A percentile compares a stretch with the other conserved stretches of the same genome.
Evolutionary conservation across 2,888 invertebrate species (phyloP).

Genomic region (Pristionchus fissidentatus): DNA sequence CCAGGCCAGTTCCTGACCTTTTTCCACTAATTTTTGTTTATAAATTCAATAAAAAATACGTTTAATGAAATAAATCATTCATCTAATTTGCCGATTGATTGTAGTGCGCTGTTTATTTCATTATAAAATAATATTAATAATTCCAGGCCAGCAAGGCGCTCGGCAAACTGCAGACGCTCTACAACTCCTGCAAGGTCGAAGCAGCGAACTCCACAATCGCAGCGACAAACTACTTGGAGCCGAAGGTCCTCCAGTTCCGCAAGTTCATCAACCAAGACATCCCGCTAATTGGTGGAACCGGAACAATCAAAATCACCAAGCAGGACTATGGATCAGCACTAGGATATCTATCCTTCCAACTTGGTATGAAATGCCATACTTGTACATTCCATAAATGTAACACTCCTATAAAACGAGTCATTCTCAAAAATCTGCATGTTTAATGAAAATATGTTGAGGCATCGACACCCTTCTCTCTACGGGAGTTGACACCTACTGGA

Average conservation of each 20-base stretch:
- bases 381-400: not conserved
- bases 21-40: not conserved
- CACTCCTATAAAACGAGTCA: not conserved
- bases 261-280: not conserved
- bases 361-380: not conserved
- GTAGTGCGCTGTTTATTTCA: no score
- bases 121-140: not conserved
- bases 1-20: not conserved
- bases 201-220: not conserved
- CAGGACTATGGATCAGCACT: not conserved
- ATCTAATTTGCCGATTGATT: not conserved
- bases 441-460: not conserved
- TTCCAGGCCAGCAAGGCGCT: not conserved
- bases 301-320: not conserved
- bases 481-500: slow-evolving; percentile 34
- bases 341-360: not conserved
- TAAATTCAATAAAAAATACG: not conserved
- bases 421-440: not conserved
- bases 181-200: slow-evolving; percentile 12
- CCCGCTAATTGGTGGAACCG: slow-evolving; percentile 20
- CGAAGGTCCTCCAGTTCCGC: not conserved
- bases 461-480: slow-evolving; percentile 38
- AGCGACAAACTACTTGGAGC: not conserved
- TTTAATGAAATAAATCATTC: not conserved
- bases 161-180: not conserved